These are phyloP conservation scores for Pyralis farinalis DNA, from an alignment of 2,888 invertebrate genomes.

Conservation along the genomic window DNA sequence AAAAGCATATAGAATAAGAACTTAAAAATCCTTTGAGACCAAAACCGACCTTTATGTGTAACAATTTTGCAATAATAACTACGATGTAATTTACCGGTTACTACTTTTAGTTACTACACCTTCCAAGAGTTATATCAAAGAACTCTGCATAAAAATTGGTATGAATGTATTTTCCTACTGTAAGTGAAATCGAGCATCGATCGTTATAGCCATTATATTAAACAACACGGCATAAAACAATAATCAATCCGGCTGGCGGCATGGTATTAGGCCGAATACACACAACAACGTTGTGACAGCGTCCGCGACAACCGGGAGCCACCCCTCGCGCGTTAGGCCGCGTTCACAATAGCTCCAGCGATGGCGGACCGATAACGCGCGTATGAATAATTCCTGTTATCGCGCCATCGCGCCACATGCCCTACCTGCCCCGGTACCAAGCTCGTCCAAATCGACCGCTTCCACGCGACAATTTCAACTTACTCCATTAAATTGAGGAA, in stretches of 20 bases:
- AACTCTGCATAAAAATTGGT: no score
- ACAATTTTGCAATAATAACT: no score
- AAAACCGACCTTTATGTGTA: no score
- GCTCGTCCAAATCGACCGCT: constrained; percentile 43
- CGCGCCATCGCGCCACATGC: constrained; percentile 79
- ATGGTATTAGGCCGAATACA: constrained; percentile 65
- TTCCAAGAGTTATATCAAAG: no score
- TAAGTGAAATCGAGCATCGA: constrained; percentile 31
- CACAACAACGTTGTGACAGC: constrained; percentile 74
- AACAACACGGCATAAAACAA: constrained; percentile 58
- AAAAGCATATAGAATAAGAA: no score
- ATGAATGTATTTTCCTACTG: constrained; percentile 11
- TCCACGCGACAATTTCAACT: constrained; percentile 37
- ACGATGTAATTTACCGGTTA: no score
- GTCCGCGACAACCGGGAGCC: constrained; percentile 69
- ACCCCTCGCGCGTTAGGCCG: constrained; percentile 71
- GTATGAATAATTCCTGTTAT: constrained; percentile 80
- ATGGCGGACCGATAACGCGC: constrained; percentile 76
- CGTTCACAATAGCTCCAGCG: constrained; percentile 73
- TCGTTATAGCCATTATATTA: constrained; percentile 37
- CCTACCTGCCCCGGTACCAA: constrained; percentile 75
- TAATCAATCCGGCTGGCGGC: constrained; percentile 63
- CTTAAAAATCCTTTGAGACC: no score
- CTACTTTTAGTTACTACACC: no score
- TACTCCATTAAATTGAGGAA: constrained; percentile 18